Base-by-base conservation (phyloP, 2,113 vertebrate species). In the Echinops telfairi region DNA sequence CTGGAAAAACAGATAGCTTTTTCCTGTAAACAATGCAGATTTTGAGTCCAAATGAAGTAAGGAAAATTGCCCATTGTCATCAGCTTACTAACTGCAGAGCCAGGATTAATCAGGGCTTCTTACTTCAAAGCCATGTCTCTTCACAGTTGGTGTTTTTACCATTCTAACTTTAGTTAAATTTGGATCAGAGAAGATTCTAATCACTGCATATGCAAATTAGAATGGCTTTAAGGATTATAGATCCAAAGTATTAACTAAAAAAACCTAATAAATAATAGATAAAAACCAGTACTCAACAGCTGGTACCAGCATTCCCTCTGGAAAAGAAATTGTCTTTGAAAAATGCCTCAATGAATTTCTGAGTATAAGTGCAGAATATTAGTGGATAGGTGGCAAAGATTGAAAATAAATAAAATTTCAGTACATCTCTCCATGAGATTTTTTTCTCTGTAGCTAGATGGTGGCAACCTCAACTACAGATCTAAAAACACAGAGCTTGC, bases 301-400 rank as follows among this genome's bases (percentile, higher is more conserved):
- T 47, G 19, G 25, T 33, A 70, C 53, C 6, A 5, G 6, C 60
- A 29, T n/a, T 66, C 36, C 25, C 79, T 60, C 23, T 58, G 4
- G 53, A n/a, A 53, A 40, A 47, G 23, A 82, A n/a, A 53, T 0
- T 0, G 6, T 62, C 29, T 84, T 76, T 40, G 11, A 22, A 31
- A 66, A 2, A 43, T 16, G 14, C 16, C 25, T 83, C 23, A 17
- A 1, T 23, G 15, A 64, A 17, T 53, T 68, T 87, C 68, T 40
- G 3, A 71, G 20, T 71, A 11, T 78, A 38, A n/a, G 78, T 33
- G 33, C 8, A 68, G 33, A 7, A 70, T 3, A 3, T 10, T 3
- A 16, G 3, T 4, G 6, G 2, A 33, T 3, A 0, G 4, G 19
- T 17, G 58, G 33, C 6, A 58, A 3, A 2, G 9, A 25, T 38